Percentiles rank a stretch among this genome's conserved stretches.
phyloP scores from a whole-genome alignment of 2,113 vertebrate species.

The Seriola quinqueradiata region DNA sequence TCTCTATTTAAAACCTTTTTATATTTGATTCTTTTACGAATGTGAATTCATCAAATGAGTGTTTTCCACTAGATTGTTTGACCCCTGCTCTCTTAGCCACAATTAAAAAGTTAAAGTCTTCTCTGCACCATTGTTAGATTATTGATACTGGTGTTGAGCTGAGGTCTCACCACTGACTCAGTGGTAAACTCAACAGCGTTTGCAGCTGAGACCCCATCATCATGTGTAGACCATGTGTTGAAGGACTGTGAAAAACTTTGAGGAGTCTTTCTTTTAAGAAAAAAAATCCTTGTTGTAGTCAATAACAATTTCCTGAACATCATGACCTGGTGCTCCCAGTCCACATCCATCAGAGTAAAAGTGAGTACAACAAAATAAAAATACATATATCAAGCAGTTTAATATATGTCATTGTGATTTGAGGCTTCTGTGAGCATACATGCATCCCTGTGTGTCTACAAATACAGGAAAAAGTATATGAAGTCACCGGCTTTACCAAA shows the following conservation, averaged over 20 bases:
- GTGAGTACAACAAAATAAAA: neutral
- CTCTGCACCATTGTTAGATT: neutral
- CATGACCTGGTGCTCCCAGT: neutral
- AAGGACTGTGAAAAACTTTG: neutral
- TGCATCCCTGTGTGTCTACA: neutral
- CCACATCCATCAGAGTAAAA: neutral
- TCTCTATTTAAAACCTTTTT: slow-evolving; percentile 1
- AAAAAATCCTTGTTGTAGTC: neutral
- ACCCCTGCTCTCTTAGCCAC: neutral
- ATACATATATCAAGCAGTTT: neutral
- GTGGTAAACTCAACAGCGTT: neutral
- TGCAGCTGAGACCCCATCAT: neutral
- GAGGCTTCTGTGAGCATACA: neutral
- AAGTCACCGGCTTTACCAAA: neutral
- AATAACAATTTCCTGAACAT: slow-evolving; percentile 17
- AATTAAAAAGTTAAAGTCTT: neutral
- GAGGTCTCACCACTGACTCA: neutral
- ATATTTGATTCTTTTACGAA: neutral
- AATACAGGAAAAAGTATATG: neutral
- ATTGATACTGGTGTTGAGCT: neutral
- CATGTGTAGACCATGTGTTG: slow-evolving; percentile 20
- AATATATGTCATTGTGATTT: neutral
- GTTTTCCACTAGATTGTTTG: slow-evolving; percentile 30
- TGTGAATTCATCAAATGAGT: neutral
- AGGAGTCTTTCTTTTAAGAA: neutral